Evolutionary conservation across 2,113 vertebrate genomes (phyloP).

Genomic region (Chlorocebus sabaeus): DNA sequence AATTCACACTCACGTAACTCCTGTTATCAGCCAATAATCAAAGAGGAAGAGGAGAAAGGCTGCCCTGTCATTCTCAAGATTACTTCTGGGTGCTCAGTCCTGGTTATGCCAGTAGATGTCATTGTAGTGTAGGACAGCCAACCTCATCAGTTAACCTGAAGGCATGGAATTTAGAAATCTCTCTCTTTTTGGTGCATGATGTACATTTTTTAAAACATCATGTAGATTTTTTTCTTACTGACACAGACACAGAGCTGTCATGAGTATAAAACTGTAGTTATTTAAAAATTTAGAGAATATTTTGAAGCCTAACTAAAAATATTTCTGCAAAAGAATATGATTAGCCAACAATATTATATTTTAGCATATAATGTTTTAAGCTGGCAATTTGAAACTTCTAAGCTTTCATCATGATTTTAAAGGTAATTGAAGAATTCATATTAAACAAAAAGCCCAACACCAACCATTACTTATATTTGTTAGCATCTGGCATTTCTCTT

Average conservation of each 20-base stretch:
- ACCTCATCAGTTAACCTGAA: background rate
- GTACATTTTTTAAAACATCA: background rate
- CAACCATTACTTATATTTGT: constrained; percentile 4
- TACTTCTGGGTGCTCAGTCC: constrained; percentile 29
- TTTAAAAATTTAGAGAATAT: constrained; percentile 41
- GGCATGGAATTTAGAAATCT: background rate
- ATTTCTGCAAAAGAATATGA: constrained; percentile 19
- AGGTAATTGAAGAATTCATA: background rate
- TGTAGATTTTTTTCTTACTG: background rate
- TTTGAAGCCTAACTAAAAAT: constrained; percentile 14
- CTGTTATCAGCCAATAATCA: background rate
- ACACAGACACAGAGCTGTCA: background rate
- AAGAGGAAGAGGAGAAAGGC: background rate
- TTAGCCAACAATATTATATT: background rate
- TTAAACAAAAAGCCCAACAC: background rate
- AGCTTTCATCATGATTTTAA: background rate
- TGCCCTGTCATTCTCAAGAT: background rate
- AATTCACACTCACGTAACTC: background rate
- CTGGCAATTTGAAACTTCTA: background rate
- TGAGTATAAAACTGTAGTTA: background rate
- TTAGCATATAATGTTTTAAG: background rate
- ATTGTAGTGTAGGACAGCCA: constrained; percentile 6
- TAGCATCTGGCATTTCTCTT: background rate
- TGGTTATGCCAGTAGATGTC: constrained; percentile 80
- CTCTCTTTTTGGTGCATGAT: background rate